Evolutionary conservation across 37 sponge, comb jelly and placozoan genomes (phyloP), one percentile per base, ranked within the genome.

Genomic region (Oopsacas minuta): DNA sequence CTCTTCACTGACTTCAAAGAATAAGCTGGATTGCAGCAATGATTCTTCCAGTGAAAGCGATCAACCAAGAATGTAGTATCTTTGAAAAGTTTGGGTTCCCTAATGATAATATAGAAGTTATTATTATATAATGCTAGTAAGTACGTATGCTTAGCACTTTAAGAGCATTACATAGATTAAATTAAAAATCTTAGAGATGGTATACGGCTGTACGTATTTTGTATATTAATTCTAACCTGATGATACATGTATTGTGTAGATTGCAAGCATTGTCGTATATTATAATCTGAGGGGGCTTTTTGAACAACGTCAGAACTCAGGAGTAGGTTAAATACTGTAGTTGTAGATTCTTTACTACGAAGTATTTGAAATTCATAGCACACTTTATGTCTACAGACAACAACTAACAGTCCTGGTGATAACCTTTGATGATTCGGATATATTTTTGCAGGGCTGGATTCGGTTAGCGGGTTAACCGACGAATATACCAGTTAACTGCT

Each of bases 221-320:
- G 5, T 20, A 61, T 10, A 32, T 32, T 61, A 25, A 61, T 32
- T 34, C 22, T 61, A 32, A 61, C 75, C 75, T 61, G 3, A 61
- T 3, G 22, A 61, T 61, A 61, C 75, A 61, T n/a, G 75, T 61
- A 25, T 25, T 61, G 28, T 61, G 75, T 34, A 61, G 28, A 12
- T 61, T 61, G 28, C 75, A 61, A 7, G 75, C 75, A n/a, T 61
- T 61, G 75, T 61, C 75, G 28, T 61, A n/a, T 25, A 61, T 61
- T 32, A 61, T 61, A 3, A 61, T 61, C 20, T 61, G 22, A 32
- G 75, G 75, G 22, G 75, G 75, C 28, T 12, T 25, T 34, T 61
- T 61, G 75, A 61, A 61, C 22, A 61, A 17, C 12, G 51, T 46
- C 28, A 61, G 28, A 25, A 12, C 22, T 61, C 75, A 61, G 75